Conservation (phyloP, 2,888 invertebrate genomes). For the Drosophila falleni region DNA sequence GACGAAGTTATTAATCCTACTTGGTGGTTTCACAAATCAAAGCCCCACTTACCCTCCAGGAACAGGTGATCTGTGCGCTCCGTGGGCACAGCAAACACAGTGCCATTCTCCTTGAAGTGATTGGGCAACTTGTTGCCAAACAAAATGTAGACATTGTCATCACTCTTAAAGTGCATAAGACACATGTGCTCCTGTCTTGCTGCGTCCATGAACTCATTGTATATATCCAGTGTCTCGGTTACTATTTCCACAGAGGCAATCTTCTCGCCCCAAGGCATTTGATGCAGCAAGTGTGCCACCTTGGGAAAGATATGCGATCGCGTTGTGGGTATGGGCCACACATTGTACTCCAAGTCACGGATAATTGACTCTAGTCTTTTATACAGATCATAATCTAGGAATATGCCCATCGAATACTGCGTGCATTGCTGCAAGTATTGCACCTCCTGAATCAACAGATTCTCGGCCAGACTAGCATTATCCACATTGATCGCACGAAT, state of each 20-base stretch:
- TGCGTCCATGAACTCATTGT: conserved; percentile 84
- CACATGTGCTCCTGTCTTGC: conserved; percentile 84
- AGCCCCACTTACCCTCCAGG: conserved; percentile 71
- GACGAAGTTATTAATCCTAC: neutral
- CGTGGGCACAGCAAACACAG: conserved; percentile 83
- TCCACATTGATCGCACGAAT: conserved; percentile 82
- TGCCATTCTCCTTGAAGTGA: conserved; percentile 84
- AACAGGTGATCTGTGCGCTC: conserved; percentile 78
- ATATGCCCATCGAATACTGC: conserved; percentile 83
- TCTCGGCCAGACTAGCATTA: conserved; percentile 76
- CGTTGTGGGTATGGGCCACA: conserved; percentile 84
- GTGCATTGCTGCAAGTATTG: conserved; percentile 84
- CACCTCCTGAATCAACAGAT: conserved; percentile 84
- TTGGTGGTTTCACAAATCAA: neutral
- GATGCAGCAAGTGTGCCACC: conserved; percentile 83
- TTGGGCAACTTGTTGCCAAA: conserved; percentile 83
- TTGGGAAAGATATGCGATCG: conserved; percentile 81
- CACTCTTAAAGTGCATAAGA: conserved; percentile 84
- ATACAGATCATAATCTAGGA: conserved; percentile 83
- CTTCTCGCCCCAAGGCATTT: conserved; percentile 85
- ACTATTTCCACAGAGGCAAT: conserved; percentile 85
- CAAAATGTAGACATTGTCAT: conserved; percentile 83
- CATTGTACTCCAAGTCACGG: conserved; percentile 84
- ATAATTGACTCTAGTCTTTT: conserved; percentile 77
- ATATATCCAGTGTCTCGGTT: conserved; percentile 81